Conservation (phyloP, 2,113 vertebrate species). For the Pipa parva region DNA sequence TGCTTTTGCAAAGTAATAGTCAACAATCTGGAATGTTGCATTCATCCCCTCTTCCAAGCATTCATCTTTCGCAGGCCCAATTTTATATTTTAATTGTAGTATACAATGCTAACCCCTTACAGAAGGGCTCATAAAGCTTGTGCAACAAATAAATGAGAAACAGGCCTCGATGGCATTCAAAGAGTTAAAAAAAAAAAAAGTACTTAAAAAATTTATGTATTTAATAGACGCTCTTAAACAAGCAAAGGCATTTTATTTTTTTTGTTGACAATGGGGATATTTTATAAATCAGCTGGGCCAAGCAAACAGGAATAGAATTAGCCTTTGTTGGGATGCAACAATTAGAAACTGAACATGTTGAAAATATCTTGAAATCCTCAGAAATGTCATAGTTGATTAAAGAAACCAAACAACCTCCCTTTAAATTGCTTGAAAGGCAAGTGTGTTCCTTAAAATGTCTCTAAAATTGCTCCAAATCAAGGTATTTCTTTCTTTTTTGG, state of each 20-base stretch:
- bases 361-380: slow-evolving; percentile 38
- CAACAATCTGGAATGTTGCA: slow-evolving; percentile 54
- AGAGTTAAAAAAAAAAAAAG: neutral
- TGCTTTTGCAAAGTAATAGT: slow-evolving; percentile 62
- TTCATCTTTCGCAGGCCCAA: neutral
- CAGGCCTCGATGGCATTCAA: neutral
- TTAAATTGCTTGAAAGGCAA: slow-evolving; percentile 35
- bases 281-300: neutral
- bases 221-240: no score
- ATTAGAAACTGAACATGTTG: slow-evolving; percentile 3
- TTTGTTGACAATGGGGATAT: neutral
- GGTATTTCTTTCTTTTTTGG: slow-evolving; percentile 31
- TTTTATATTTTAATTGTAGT: slow-evolving; percentile 33
- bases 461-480: slow-evolving; percentile 40
- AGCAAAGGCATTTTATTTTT: neutral
- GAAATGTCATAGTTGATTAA: slow-evolving; percentile 35
- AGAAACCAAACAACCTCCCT: slow-evolving; percentile 26
- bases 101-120: slow-evolving; percentile 3
- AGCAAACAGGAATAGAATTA: slow-evolving; percentile 26
- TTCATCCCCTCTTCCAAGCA: slow-evolving; percentile 42
- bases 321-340: slow-evolving; percentile 4
- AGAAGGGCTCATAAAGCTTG: neutral
- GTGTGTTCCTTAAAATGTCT: slow-evolving; percentile 34
- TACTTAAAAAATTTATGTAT: neutral
- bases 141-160: neutral